Evolutionary conservation across 1,140 invertebrate genomes (phyloP), one percentile per base, ranked within the genome.

Genomic region (Campoletis sonorensis): DNA sequence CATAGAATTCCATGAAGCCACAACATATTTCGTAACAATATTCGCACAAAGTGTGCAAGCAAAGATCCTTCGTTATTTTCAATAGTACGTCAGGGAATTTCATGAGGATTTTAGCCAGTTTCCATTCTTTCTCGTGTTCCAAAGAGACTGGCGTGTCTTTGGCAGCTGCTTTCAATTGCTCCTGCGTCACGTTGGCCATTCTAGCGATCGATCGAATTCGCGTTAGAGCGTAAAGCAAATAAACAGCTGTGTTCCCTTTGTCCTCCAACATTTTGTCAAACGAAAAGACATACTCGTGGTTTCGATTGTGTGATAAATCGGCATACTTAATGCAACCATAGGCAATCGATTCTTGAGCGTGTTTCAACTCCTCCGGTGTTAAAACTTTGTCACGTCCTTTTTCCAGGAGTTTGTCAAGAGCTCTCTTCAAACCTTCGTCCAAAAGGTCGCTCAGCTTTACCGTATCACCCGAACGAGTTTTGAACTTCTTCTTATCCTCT

Each of bases 201-300:
- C 98, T 93, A 2, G 96, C 96, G 85, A 99, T 99, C 0, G 97
- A 98, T 82, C 95, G 94, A 84, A 99, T 99, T 75, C 99, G 94
- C 4, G 98, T 99, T 79, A 98, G 95, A 16, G 98, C 97, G 91
- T 99, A 99, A 5, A 99, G 91, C 4, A 99, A 92, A 91, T 99
- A 99, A 0, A 99, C 98, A 1, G 99, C 99, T 7, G 99, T 99
- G 88, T 99, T 99, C 1, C 99, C 99, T 91, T 97, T 96, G 90
- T 99, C 99, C 87, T 99, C 98, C 45, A 99, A 93, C 99, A 99
- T 99, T 91, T 96, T 98, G 88, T 99, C 98, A 93, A 99, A 99
- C 0, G 98, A 99, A 92, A 99, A 99, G 11, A 99, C 94, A 88
- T 99, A 99, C 89, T 99, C 98, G 89, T 97, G 96, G 78, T 95